Base-by-base conservation (phyloP, 2,113 vertebrate species). In the Tiliqua scincoides region DNA sequence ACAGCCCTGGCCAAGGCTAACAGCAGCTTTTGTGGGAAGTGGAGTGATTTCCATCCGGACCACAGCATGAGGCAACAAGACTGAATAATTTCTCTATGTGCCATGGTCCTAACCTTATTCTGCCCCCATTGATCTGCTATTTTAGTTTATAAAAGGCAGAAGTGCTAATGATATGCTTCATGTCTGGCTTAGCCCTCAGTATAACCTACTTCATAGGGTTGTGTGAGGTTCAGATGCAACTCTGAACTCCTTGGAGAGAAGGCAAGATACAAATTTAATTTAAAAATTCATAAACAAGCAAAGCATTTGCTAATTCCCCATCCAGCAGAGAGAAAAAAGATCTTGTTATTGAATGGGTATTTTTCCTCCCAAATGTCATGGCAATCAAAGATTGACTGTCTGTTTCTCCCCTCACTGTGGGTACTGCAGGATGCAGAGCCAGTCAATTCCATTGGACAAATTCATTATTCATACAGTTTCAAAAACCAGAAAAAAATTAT, bases 381-480 rank as follows among this genome's bases (percentile, higher is more conserved):
- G n/a, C 77, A 93, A 92, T 91, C 93, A 94, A 76, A 85, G 30
- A 67, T 37, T 37, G 23, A 37, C 37, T 43, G 37, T 10, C 23
- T 21, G 20, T 3, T 43, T 30, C 30, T 23, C 35, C 37, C 3
- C 6, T 57, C 74, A 91, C 32, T 32, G 61, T 27, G 61, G 63
- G 65, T 25, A 30, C 59, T 70, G 27, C 23, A 91, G 82, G 62
- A 77, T 89, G 77, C 25, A 83, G 88, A 92, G 72, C 27, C 90
- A 92, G 89, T 91, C 86, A 86, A 77, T 63, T 90, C 43, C 87
- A 67, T 48, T 88, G 43, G 85, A 37, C 70, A 15, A 88, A 89
- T 81, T 88, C 61, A 89, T 91, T 90, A 92, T 91, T 91, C 88
- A 89, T 71, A 75, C 52, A 27, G 75, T 90, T 90, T 90, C 65